phyloP scores from a whole-genome alignment of 1,140 invertebrate genomes.

The Brachionus rotundiformis region DNA sequence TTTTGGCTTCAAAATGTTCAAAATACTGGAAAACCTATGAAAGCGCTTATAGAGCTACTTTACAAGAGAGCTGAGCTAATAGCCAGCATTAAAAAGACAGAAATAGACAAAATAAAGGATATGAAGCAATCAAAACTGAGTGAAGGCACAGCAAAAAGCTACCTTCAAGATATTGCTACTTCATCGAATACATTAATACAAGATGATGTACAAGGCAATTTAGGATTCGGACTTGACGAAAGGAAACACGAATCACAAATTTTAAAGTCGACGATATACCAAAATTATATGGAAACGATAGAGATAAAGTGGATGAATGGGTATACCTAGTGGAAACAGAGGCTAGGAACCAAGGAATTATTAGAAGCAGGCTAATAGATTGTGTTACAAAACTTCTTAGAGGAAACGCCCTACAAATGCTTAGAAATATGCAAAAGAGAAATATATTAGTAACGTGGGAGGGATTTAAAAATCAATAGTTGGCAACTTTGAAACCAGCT shows the following conservation, averaged over 20 bases:
- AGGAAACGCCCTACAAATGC: neutral
- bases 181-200: neutral
- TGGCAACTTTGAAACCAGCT: neutral
- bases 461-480: neutral
- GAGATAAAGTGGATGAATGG: neutral
- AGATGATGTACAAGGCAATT: neutral
- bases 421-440: neutral
- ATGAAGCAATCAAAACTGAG: neutral
- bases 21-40: no score
- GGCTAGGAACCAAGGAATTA: no score
- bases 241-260: neutral
- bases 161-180: neutral
- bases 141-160: neutral
- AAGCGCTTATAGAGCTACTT: no score
- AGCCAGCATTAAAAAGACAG: neutral
- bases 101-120: neutral
- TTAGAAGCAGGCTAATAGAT: no score
- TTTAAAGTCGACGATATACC: neutral
- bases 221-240: neutral
- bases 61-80: neutral
- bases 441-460: neutral
- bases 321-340: no score
- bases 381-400: no score
- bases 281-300: neutral
- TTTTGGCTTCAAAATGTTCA: no score